Evolutionary conservation across 1,140 invertebrate genomes (phyloP).

Genomic region (Bombus sibiricus): DNA sequence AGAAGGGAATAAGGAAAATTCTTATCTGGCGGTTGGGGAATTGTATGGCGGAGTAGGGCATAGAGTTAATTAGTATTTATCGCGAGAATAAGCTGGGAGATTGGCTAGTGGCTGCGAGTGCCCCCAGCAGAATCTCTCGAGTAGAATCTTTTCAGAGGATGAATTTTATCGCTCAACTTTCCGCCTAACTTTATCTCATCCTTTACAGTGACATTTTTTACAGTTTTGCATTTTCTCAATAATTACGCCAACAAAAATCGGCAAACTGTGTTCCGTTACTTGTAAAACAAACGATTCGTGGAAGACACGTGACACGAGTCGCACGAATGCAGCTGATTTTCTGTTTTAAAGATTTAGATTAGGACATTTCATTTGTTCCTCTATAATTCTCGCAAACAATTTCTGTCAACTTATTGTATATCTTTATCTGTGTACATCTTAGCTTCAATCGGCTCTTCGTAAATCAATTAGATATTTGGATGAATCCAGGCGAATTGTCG

Average conservation of each 20-base stretch:
- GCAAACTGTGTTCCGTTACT: no score
- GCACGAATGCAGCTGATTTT: no score
- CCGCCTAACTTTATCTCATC: constrained; percentile 34
- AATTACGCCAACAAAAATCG: background rate
- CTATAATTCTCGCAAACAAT: no score
- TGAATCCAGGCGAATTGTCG: no score
- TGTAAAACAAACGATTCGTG: background rate
- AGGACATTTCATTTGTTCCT: no score
- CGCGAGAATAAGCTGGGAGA: constrained; percentile 48
- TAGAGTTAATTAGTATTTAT: constrained; percentile 66
- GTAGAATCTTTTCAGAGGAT: constrained; percentile 39
- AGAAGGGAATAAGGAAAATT: constrained; percentile 39
- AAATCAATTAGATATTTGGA: no score
- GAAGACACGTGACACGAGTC: background rate
- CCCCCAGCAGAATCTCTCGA: constrained; percentile 40
- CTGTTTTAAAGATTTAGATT: no score
- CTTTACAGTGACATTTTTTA: constrained; percentile 13
- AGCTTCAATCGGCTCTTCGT: no score
- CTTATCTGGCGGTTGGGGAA: constrained; percentile 46
- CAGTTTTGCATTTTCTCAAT: background rate
- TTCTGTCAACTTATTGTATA: no score
- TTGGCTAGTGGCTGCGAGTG: constrained; percentile 19
- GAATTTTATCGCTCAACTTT: constrained; percentile 66
- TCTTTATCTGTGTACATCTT: no score
- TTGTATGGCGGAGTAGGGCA: background rate